Base-by-base conservation (phyloP, 2,113 vertebrate species). In the Microcebus griseorufus region DNA sequence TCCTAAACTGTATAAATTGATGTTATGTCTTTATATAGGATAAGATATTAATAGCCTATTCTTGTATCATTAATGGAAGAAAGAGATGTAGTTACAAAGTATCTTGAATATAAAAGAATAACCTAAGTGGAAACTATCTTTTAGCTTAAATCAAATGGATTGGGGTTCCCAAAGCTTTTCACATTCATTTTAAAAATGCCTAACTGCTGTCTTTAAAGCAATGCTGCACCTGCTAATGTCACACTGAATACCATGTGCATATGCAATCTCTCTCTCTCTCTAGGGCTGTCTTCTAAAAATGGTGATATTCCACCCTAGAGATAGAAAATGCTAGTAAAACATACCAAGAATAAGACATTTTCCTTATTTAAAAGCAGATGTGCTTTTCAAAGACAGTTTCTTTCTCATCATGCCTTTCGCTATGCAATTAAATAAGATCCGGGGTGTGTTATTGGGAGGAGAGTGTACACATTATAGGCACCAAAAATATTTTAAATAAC, bases 231-330 rank as follows among this genome's bases (percentile, higher is more conserved):
- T 96, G 95, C 84, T 95, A 93, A 90, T 67, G 70, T 95, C 94
- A 95, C 42, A 88, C 6, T 69, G 81, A 92, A 93, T 90, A 58
- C 70, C 95, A 95, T 84, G 96, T 90, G 88, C 58, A 88, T 79
- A 84, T 37, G 42, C 58, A 94, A 94, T 51, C 58, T 92, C 75
- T 92, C 75, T 96, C 75, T 96, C 80, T 97, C 93, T 96, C 88
- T 96, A 90, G 91, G 37, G 34, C 87, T 94, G 58, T 90, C 45
- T 82, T 97, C 95, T 95, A 96, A 98, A 97, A 96, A n/a, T 96
- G 90, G 95, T 94, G 82, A 64, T 90, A 95, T 94, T 92, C 88
- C 72, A 90, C 90, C 42, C 82, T 88, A 88, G 91, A 96, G 95
- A 96, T 48, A 82, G 82, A 90, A 96, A 90, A 90, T 90, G 73